Percentiles rank a stretch among this genome's conserved stretches.
Conservation (phyloP, 2,888 invertebrate species). For the Cynaeus angustus region DNA sequence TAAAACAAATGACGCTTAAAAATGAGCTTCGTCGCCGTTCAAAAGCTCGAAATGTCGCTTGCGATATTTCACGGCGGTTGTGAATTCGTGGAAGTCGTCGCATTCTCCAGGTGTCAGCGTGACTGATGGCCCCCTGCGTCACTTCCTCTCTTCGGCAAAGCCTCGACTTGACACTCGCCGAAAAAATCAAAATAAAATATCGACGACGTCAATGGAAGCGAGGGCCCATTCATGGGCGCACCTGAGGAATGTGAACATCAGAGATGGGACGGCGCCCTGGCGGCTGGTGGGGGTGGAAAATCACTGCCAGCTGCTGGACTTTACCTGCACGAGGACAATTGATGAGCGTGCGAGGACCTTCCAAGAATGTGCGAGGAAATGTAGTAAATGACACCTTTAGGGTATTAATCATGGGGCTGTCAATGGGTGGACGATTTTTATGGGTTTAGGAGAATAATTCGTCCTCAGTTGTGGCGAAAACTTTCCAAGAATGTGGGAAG, state of each 20-base stretch:
- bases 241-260: constrained; percentile 52
- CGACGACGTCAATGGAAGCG: constrained; percentile 48
- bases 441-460: background rate
- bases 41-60: constrained; percentile 62
- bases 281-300: constrained; percentile 4
- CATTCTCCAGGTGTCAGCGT: constrained; percentile 70
- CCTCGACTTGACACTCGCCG: constrained; percentile 53
- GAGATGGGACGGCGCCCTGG: constrained; percentile 7
- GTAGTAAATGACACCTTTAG: constrained; percentile 25
- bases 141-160: constrained; percentile 61
- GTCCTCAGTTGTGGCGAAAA: background rate
- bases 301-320: constrained; percentile 21
- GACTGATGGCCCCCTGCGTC: constrained; percentile 69
- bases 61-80: constrained; percentile 65
- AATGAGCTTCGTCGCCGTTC: constrained; percentile 61
- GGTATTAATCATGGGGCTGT: constrained; percentile 39
- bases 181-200: constrained; percentile 51
- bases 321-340: constrained; percentile 49
- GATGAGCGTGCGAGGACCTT: constrained; percentile 49
- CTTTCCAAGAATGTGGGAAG: background rate
- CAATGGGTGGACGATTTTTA: constrained; percentile 36
- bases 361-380: constrained; percentile 29
- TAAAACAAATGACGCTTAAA: constrained; percentile 66
- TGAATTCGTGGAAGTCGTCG: constrained; percentile 69
- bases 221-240: constrained; percentile 52